Evolutionary conservation across 1,140 invertebrate species (phyloP).

Genomic region (Elymnias hypermnestra): DNA sequence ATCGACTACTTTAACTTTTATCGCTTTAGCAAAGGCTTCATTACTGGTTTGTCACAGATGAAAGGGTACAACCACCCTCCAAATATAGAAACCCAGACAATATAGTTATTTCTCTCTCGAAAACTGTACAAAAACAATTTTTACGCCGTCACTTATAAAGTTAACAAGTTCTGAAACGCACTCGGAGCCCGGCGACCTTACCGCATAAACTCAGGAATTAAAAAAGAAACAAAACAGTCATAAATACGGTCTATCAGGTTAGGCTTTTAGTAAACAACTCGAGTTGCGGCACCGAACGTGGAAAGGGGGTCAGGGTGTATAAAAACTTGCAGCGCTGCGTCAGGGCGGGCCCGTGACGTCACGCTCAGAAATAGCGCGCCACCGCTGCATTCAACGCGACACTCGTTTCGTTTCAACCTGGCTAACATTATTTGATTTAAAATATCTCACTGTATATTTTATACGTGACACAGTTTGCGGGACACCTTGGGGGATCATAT

Average conservation of each 20-base stretch:
- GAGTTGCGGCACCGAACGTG: background rate
- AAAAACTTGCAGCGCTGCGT: conserved; percentile 22
- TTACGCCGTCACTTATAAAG: background rate
- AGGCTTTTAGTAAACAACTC: conserved; percentile 21
- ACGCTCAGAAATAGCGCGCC: conserved; percentile 22
- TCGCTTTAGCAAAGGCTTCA: too few species aligned
- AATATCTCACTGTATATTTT: conserved; percentile 1
- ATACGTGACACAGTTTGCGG: background rate
- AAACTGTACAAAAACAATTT: too few species aligned
- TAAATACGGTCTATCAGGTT: conserved; percentile 20
- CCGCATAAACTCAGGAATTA: background rate
- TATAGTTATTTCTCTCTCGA: too few species aligned
- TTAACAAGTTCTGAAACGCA: conserved; percentile 1
- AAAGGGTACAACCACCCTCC: too few species aligned
- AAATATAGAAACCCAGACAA: too few species aligned
- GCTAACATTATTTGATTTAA: conserved; percentile 21
- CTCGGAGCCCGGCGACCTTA: background rate
- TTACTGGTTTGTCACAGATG: too few species aligned
- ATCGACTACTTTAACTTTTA: too few species aligned
- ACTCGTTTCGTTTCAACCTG: conserved; percentile 13
- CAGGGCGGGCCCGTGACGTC: conserved; percentile 21
- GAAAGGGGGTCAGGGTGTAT: conserved; percentile 25
- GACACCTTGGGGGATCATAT: background rate
- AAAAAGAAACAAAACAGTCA: background rate
- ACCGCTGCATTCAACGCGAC: conserved; percentile 15